These are phyloP conservation scores for Saxidomus purpurata DNA, from an alignment of 1,140 invertebrate species.

Conservation along the genomic window DNA sequence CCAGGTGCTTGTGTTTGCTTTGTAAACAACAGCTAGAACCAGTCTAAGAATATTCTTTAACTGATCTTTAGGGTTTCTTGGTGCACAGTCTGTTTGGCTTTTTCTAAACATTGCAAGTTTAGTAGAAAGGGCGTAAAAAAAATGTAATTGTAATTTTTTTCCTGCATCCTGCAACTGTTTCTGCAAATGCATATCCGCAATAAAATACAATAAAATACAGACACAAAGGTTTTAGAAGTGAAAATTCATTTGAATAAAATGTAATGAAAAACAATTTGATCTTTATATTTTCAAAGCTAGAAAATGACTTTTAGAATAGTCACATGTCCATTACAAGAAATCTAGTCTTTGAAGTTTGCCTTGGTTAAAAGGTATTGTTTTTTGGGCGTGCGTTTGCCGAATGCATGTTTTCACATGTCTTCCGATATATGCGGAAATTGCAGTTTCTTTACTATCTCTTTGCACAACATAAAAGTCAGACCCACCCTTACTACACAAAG, in stretches of 20 bases:
- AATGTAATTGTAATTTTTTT: no score
- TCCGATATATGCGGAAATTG: conserved; percentile 24
- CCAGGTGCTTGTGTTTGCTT: conserved; percentile 39
- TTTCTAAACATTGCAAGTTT: no score
- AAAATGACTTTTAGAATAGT: not conserved
- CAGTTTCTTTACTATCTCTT: not conserved
- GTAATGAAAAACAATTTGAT: conserved; percentile 2
- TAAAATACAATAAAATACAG: not conserved
- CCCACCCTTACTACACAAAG: not conserved
- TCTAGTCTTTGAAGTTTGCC: not conserved
- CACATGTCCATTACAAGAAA: not conserved
- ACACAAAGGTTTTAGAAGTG: not conserved
- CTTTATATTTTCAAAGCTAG: conserved; percentile 13
- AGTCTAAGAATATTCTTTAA: conserved; percentile 20
- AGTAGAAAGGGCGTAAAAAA: no score
- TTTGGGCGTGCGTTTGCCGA: conserved; percentile 19
- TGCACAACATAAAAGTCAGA: not conserved
- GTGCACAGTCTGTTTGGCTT: not conserved
- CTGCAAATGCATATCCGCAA: not conserved
- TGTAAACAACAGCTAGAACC: conserved; percentile 34
- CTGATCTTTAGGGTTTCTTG: not conserved
- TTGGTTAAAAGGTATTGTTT: conserved; percentile 4
- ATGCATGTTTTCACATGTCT: not conserved
- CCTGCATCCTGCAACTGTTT: not conserved
- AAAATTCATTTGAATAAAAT: conserved; percentile 10